Conservation (phyloP, 1,140 invertebrate genomes). For the Drosophila paulistorum region DNA sequence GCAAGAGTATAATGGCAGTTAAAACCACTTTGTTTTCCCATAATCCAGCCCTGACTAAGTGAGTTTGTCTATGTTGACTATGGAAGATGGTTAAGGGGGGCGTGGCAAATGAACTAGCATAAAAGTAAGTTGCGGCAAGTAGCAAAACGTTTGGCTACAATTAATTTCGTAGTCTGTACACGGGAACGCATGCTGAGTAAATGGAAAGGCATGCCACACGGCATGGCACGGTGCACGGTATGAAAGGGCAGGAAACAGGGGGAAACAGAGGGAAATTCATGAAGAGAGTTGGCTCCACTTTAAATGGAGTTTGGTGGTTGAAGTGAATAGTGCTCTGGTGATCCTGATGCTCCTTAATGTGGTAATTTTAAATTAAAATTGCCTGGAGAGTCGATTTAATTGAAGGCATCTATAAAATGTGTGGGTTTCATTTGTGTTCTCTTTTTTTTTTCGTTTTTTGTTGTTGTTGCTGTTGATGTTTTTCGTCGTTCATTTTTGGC, state of each 20-base stretch:
- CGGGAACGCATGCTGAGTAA: constrained; percentile 19
- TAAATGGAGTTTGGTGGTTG: constrained; percentile 16
- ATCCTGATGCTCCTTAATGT: constrained; percentile 32
- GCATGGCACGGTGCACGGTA: neutral
- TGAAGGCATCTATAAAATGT: constrained; percentile 30
- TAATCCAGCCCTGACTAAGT: too few relatives aligned
- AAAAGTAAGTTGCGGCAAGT: constrained; percentile 70
- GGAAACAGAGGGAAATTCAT: neutral
- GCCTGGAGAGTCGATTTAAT: constrained; percentile 26
- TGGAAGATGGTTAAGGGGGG: constrained; percentile 22
- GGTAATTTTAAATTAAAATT: constrained; percentile 51
- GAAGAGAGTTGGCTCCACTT: neutral
- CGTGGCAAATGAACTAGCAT: constrained; percentile 73
- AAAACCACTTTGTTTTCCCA: too few relatives aligned
- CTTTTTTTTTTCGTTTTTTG: neutral
- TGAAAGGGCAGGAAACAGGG: neutral
- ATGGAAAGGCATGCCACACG: neutral
- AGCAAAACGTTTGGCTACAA: constrained; percentile 72
- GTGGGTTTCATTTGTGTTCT: neutral
- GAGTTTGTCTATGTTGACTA: too few relatives aligned
- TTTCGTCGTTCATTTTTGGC: neutral
- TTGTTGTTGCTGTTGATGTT: neutral
- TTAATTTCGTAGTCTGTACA: constrained; percentile 65
- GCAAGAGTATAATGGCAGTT: too few relatives aligned
- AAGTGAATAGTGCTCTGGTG: constrained; percentile 3